Evolutionary conservation across 2,113 vertebrate species (phyloP).

Genomic region (Diglossa brunneiventris): DNA sequence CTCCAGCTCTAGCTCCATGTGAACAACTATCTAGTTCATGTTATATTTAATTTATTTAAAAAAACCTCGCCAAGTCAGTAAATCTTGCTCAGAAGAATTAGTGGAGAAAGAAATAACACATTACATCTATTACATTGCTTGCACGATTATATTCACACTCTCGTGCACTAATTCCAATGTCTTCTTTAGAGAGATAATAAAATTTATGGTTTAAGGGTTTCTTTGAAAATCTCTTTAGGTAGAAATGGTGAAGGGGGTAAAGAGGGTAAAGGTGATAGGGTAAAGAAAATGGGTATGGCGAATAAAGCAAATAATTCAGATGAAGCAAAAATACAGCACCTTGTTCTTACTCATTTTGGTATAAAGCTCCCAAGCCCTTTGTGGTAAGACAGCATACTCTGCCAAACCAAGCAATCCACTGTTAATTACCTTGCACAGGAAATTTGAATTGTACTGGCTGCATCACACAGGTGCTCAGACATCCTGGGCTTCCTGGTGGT

Average conservation of each 20-base stretch:
- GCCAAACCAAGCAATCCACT: neutral
- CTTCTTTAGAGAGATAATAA: conserved; percentile 3
- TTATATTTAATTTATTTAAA: conserved; percentile 65
- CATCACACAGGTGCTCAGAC: neutral
- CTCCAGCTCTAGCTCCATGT: conserved; percentile 33
- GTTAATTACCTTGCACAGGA: neutral
- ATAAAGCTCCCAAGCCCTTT: neutral
- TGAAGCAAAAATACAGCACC: neutral
- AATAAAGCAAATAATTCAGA: neutral
- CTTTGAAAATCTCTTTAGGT: neutral
- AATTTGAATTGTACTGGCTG: neutral
- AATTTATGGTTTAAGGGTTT: neutral
- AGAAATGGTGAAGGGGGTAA: neutral
- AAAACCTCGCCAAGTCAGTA: neutral
- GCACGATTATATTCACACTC: neutral
- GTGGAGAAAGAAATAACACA: conserved; percentile 46
- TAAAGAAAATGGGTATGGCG: neutral
- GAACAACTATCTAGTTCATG: conserved; percentile 52
- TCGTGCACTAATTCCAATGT: conserved; percentile 16
- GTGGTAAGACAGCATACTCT: neutral
- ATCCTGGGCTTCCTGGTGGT: neutral
- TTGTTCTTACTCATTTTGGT: neutral
- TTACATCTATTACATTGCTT: conserved; percentile 34
- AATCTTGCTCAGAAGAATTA: conserved; percentile 58
- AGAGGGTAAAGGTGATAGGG: neutral